These are phyloP conservation scores for Hofmannophila pseudospretella DNA, from an alignment of 2,888 invertebrate species.

Conservation along the genomic window DNA sequence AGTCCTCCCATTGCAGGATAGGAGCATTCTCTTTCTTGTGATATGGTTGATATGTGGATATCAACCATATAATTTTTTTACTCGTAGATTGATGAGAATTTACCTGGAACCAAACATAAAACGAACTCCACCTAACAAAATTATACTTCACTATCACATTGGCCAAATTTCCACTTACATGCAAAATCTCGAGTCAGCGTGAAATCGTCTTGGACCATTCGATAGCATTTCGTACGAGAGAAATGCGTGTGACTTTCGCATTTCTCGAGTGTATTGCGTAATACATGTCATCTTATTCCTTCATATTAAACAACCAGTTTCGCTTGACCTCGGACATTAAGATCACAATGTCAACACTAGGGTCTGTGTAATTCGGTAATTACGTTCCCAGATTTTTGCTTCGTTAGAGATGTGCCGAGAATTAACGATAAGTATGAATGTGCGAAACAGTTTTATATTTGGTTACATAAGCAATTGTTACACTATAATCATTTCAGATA, in stretches of 20 bases:
- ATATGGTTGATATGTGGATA: too few relatives aligned
- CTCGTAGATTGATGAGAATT: too few relatives aligned
- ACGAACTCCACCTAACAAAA: too few relatives aligned
- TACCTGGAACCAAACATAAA: too few relatives aligned
- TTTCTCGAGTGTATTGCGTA: slow-evolving; percentile 40
- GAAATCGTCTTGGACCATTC: slow-evolving; percentile 35
- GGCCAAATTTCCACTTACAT: slow-evolving; percentile 27
- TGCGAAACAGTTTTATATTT: slow-evolving; percentile 3
- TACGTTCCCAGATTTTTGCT: neutral
- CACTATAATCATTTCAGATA: neutral
- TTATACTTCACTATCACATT: too few relatives aligned
- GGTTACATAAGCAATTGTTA: slow-evolving; percentile 1
- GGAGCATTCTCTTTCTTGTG: too few relatives aligned
- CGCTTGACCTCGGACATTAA: slow-evolving; percentile 8
- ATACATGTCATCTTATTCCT: slow-evolving; percentile 47
- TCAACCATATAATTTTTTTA: too few relatives aligned
- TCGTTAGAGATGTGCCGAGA: neutral
- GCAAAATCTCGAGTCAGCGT: slow-evolving; percentile 38
- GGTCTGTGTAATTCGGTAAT: slow-evolving; percentile 1
- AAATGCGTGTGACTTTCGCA: slow-evolving; percentile 57
- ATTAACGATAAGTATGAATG: neutral
- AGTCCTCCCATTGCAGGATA: too few relatives aligned
- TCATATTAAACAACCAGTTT: slow-evolving; percentile 17
- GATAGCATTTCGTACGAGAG: slow-evolving; percentile 31
- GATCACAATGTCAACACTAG: neutral